A percentile compares a stretch with the other conserved stretches of the same genome.
Evolutionary conservation across 2,797 vertebrate species (phyloP).

Genomic region (Loriculus beryllinus): DNA sequence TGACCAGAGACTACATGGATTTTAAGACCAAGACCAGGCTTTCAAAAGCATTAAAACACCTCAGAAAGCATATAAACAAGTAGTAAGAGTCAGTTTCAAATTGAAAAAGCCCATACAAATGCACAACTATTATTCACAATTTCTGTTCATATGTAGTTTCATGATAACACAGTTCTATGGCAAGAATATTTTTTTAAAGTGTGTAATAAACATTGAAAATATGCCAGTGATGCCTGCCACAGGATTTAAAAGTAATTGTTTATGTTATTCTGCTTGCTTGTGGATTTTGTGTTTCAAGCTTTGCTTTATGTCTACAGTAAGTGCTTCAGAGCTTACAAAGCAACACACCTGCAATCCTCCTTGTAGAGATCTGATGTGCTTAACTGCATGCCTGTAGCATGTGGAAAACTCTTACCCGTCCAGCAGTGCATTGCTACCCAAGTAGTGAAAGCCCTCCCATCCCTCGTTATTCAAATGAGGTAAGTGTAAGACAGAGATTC

Average conservation of each 20-base stretch:
- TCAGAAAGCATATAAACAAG: neutral
- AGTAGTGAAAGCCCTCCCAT: neutral
- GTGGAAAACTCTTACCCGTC: neutral
- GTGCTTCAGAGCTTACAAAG: neutral
- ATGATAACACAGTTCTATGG: constrained; percentile 11
- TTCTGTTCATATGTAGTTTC: constrained; percentile 25
- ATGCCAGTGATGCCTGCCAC: constrained; percentile 18
- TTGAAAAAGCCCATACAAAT: neutral
- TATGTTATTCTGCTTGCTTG: neutral
- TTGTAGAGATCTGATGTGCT: neutral
- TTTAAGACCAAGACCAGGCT: neutral
- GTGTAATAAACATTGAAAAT: constrained; percentile 49
- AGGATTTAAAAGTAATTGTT: constrained; percentile 44
- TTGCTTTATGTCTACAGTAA: neutral
- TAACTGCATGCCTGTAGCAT: neutral
- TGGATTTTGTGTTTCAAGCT: neutral
- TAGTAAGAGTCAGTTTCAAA: neutral
- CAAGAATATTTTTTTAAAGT: constrained; percentile 31
- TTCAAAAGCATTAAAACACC: neutral
- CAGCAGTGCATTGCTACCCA: neutral
- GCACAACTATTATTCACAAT: constrained; percentile 21
- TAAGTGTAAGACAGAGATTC: accelerated
- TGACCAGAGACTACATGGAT: neutral
- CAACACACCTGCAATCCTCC: neutral
- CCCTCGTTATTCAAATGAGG: neutral